Percentiles rank a stretch among this genome's conserved stretches.
Conservation (phyloP, 1,140 invertebrate genomes). For the Nasonia giraulti region DNA sequence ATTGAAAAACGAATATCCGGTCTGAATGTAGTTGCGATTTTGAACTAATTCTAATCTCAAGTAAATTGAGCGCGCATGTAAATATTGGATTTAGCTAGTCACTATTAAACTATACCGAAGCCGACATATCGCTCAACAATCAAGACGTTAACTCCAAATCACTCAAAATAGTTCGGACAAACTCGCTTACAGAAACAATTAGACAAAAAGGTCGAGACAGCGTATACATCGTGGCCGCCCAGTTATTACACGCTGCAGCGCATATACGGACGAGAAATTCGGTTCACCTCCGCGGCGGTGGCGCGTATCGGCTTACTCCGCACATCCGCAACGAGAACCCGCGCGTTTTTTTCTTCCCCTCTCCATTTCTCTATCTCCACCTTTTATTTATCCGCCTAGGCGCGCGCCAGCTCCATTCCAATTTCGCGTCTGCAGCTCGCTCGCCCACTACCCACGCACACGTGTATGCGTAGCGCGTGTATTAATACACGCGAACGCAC, state of each 20-base stretch:
- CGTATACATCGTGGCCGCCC: not conserved
- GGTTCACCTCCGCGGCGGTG: not conserved
- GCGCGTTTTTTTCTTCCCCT: not conserved
- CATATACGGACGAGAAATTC: too few species aligned
- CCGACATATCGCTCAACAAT: not conserved
- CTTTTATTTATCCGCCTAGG: not conserved
- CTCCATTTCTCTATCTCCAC: not conserved
- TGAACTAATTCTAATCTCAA: too few species aligned
- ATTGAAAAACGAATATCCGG: too few species aligned
- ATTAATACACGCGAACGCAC: too few species aligned
- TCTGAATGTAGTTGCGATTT: too few species aligned
- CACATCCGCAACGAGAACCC: not conserved
- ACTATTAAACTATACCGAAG: too few species aligned
- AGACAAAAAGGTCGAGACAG: not conserved
- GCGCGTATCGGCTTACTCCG: not conserved
- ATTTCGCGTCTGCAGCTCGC: not conserved
- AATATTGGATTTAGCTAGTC: too few species aligned
- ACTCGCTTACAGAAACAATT: not conserved
- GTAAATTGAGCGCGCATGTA: too few species aligned
- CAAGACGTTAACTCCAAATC: not conserved
- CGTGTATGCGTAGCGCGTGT: not conserved
- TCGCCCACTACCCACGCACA: not conserved
- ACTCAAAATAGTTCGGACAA: not conserved
- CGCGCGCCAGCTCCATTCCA: conserved; percentile 16
- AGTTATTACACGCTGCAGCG: not conserved